Conservation (phyloP, 2,113 vertebrate genomes). For the Theristicus caerulescens region DNA sequence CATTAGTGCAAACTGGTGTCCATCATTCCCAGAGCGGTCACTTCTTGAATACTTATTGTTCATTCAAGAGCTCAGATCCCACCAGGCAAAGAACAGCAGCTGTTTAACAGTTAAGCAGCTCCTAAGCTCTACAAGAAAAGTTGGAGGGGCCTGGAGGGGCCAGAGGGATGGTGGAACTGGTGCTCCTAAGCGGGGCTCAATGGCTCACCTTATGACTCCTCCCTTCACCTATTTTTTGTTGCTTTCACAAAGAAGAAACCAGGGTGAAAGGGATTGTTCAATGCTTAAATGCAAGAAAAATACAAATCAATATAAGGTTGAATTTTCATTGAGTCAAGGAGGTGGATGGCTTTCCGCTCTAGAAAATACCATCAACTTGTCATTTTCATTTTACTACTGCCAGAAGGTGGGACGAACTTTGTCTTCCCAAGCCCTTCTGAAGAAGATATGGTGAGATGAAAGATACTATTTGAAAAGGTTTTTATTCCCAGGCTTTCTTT, state of each 20-base stretch:
- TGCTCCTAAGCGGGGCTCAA: neutral
- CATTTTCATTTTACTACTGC: neutral
- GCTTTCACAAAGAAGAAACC: neutral
- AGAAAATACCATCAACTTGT: neutral
- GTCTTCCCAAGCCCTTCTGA: neutral
- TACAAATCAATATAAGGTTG: neutral
- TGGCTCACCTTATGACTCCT: neutral
- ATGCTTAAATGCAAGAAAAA: neutral
- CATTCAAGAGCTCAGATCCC: neutral
- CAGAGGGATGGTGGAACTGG: neutral
- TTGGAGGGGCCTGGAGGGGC: neutral
- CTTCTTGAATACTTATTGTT: neutral
- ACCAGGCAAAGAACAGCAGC: neutral
- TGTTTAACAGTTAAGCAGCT: neutral
- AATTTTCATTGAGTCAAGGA: neutral
- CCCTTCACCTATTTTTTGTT: neutral
- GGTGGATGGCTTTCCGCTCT: neutral
- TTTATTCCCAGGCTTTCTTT: neutral
- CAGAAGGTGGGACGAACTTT: neutral
- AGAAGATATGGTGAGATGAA: neutral
- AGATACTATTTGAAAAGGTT: neutral
- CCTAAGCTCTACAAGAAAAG: neutral
- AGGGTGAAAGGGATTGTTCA: neutral
- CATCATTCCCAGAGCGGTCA: constrained; percentile 8
- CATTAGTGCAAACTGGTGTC: constrained; percentile 32